These are phyloP conservation scores for Piezodorus guildinii DNA, from an alignment of 1,140 invertebrate species.

Conservation along the genomic window DNA sequence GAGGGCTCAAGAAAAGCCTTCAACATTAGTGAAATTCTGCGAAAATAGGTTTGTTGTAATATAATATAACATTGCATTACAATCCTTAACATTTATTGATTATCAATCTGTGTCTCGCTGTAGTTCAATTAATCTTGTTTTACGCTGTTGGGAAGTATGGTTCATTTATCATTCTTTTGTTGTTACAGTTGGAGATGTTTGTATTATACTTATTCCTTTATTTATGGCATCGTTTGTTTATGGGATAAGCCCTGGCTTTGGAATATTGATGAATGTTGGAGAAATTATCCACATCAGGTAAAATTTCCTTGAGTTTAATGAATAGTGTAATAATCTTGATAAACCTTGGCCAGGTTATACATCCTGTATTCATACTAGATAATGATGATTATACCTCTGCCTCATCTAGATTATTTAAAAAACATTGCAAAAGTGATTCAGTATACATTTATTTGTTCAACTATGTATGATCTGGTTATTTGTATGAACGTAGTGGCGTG, in stretches of 20 bases:
- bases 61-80: neutral
- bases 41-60: slow-evolving; percentile 51
- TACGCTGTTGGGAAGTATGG: no score
- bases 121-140: no score
- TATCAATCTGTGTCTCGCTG: no score
- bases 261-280: slow-evolving; percentile 86
- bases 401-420: no score
- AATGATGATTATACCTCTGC: no score
- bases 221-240: slow-evolving; percentile 67
- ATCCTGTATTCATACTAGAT: no score
- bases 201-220: slow-evolving; percentile 75
- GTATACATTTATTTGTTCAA: no score
- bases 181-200: slow-evolving; percentile 66
- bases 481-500: no score
- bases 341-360: neutral
- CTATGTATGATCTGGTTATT: no score
- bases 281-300: slow-evolving; percentile 58
- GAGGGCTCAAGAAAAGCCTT: slow-evolving; percentile 70
- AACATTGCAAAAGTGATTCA: no score
- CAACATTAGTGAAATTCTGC: slow-evolving; percentile 81
- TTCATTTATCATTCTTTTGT: neutral
- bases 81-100: no score
- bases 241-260: slow-evolving; percentile 93
- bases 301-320: slow-evolving; percentile 22
- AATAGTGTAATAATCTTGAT: slow-evolving; percentile 2